These are phyloP conservation scores for Pipistrellus pipistrellus DNA, from an alignment of 2,797 vertebrate species.

Conservation along the genomic window DNA sequence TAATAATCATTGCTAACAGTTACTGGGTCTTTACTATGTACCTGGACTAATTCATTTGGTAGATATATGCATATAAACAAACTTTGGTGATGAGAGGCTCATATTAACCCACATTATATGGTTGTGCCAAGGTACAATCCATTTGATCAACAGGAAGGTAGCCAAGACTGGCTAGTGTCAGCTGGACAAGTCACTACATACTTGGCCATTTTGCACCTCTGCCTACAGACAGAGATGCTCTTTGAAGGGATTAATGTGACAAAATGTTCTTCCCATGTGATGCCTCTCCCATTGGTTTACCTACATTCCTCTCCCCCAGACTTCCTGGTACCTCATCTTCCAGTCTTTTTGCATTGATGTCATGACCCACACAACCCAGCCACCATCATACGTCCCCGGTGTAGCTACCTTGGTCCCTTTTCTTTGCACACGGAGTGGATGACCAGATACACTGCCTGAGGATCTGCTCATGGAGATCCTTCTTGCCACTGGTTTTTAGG, in stretches of 20 bases:
- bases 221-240: background rate
- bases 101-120: background rate
- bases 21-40: background rate
- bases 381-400: too few species aligned
- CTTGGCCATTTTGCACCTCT: background rate
- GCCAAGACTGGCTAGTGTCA: background rate
- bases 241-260: background rate
- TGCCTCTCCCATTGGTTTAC: background rate
- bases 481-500: background rate
- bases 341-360: background rate
- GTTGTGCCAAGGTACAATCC: background rate
- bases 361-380: background rate
- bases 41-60: background rate
- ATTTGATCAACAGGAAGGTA: background rate
- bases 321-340: background rate
- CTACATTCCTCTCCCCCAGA: background rate
- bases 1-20: background rate
- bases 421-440: background rate
- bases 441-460: background rate
- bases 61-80: background rate
- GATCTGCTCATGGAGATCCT: background rate
- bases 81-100: background rate
- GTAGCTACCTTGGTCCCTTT: background rate
- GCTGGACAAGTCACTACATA: accelerated
- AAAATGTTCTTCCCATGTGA: background rate